These are phyloP conservation scores for Engraulis encrasicolus DNA, from an alignment of 2,113 vertebrate species.

Conservation along the genomic window DNA sequence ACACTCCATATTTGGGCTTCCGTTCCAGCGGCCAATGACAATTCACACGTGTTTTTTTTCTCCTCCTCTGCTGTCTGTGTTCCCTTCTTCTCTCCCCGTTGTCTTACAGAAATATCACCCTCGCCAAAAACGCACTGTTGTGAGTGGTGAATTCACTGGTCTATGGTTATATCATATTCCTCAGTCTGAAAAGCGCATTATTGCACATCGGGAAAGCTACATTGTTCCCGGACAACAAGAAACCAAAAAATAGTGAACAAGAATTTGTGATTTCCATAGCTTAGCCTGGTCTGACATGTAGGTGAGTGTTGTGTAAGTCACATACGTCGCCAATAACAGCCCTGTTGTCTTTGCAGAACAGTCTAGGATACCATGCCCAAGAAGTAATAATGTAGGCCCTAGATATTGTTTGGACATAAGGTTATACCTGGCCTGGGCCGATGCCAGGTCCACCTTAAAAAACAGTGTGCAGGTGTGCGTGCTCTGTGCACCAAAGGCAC, in stretches of 20 bases:
- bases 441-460: constrained; percentile 49
- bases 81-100: background rate
- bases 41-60: background rate
- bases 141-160: background rate
- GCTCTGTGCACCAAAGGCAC: constrained; percentile 45
- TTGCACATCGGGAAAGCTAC: background rate
- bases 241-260: background rate
- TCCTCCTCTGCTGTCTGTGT: background rate
- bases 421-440: background rate
- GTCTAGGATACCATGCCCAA: no score
- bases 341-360: no score
- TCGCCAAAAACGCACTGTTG: background rate
- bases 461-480: constrained; percentile 45
- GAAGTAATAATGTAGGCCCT: background rate
- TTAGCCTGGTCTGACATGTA: background rate
- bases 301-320: no score
- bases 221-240: background rate
- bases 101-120: constrained; percentile 13
- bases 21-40: constrained; percentile 9
- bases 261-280: background rate
- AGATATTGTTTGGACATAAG: background rate
- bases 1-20: constrained; percentile 13
- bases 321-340: no score
- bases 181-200: background rate
- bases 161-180: background rate